Conservation (phyloP, 2,888 invertebrate species). For the Helobdella robusta region DNA sequence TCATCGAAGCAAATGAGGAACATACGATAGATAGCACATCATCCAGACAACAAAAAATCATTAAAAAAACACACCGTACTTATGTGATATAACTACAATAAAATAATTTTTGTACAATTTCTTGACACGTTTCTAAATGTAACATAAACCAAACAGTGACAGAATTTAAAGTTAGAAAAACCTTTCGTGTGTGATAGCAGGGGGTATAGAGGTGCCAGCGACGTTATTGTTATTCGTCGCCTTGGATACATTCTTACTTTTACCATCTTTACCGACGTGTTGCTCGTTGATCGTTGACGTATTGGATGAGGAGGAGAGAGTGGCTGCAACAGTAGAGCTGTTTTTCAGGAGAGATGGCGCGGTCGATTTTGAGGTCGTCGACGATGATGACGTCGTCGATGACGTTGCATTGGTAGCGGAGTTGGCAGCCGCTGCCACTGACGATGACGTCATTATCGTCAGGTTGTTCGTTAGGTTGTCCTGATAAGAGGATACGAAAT, state of each 20-base stretch:
- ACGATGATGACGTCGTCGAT: not conserved
- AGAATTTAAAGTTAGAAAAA: not conserved
- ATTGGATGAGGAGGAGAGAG: too few relatives aligned
- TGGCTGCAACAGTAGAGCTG: too few relatives aligned
- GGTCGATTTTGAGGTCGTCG: too few relatives aligned
- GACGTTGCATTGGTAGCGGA: not conserved
- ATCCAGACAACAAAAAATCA: too few relatives aligned
- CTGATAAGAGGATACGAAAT: not conserved
- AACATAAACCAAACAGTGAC: not conserved
- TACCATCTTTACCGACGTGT: not conserved
- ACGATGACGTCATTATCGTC: not conserved
- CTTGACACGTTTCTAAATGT: too few relatives aligned
- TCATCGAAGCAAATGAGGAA: too few relatives aligned
- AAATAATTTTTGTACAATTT: not conserved
- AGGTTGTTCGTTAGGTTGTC: slow-evolving; percentile 9
- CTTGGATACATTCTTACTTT: not conserved
- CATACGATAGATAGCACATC: too few relatives aligned
- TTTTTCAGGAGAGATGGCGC: too few relatives aligned
- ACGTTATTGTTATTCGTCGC: not conserved
- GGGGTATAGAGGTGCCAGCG: slow-evolving; percentile 9
- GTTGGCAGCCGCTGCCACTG: not conserved
- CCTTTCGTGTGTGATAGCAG: slow-evolving; percentile 24
- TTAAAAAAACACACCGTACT: too few relatives aligned
- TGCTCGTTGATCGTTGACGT: not conserved
- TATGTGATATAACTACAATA: too few relatives aligned